Conservation (phyloP, 2,888 invertebrate species). For the Netelia fuscicornis region DNA sequence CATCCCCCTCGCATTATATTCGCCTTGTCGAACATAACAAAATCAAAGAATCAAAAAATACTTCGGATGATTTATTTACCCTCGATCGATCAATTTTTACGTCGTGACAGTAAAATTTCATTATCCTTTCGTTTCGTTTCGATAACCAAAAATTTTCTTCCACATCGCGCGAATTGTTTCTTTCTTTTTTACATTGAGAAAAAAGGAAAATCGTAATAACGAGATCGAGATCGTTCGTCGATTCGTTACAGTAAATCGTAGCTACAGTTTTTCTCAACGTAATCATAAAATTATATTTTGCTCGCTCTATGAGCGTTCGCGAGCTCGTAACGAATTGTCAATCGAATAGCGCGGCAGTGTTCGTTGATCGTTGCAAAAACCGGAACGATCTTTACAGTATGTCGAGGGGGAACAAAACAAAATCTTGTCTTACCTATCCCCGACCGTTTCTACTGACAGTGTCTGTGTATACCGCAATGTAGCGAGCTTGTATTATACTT, state of each 20-base stretch:
- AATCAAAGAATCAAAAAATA: no score
- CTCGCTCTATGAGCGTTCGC: neutral
- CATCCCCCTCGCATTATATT: neutral
- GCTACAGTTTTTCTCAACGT: slow-evolving; percentile 6
- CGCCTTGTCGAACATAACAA: neutral
- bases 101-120: no score
- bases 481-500: slow-evolving; percentile 26
- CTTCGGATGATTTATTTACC: no score
- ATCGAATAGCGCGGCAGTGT: slow-evolving; percentile 34
- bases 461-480: slow-evolving; percentile 2
- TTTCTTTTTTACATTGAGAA: neutral
- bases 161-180: no score
- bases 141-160: neutral
- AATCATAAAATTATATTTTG: slow-evolving; percentile 15
- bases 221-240: neutral
- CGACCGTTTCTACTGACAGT: slow-evolving; percentile 15
- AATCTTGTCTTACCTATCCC: slow-evolving; percentile 9
- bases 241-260: neutral
- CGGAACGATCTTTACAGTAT: slow-evolving; percentile 34
- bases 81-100: no score
- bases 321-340: slow-evolving; percentile 53
- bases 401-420: slow-evolving; percentile 4
- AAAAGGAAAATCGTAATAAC: neutral
- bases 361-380: slow-evolving; percentile 40
- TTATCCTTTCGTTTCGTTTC: neutral